These are phyloP conservation scores for Caenorhabditis remanei DNA, from an alignment of 1,140 invertebrate species.

Conservation along the genomic window DNA sequence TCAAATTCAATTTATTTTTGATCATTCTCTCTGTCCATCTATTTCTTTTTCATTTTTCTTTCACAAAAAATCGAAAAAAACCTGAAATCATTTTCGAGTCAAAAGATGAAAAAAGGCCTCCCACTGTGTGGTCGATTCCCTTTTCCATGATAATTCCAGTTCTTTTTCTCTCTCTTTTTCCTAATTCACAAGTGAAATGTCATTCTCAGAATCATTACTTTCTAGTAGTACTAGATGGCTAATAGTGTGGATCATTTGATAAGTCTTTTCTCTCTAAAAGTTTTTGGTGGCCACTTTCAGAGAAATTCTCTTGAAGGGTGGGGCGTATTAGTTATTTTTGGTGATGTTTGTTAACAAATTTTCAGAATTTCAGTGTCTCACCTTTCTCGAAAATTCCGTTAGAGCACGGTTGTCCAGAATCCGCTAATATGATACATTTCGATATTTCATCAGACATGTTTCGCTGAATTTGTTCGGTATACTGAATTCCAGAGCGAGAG, in stretches of 20 bases:
- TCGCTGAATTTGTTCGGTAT: too few relatives aligned
- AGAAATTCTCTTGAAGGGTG: too few relatives aligned
- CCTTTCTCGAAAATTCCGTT: too few relatives aligned
- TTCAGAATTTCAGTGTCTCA: not conserved
- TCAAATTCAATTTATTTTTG: conserved; percentile 5
- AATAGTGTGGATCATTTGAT: too few relatives aligned
- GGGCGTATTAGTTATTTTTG: too few relatives aligned
- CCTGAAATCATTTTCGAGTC: not conserved
- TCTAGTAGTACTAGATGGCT: not conserved
- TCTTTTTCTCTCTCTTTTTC: not conserved
- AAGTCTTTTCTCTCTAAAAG: not conserved
- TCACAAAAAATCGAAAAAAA: not conserved
- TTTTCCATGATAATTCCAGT: conserved; percentile 17
- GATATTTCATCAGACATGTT: too few relatives aligned
- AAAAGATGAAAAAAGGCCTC: not conserved
- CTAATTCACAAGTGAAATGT: not conserved
- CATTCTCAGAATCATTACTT: conserved; percentile 23
- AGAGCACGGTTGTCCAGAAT: too few relatives aligned
- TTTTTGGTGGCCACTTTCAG: not conserved
- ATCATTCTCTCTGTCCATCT: not conserved
- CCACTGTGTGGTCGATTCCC: not conserved
- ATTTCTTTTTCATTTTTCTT: not conserved
- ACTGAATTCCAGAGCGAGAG: too few relatives aligned
- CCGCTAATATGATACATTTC: too few relatives aligned
- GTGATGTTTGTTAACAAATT: not conserved